phyloP scores from a whole-genome alignment of 2,113 vertebrate species.

The Danionella cerebrum region DNA sequence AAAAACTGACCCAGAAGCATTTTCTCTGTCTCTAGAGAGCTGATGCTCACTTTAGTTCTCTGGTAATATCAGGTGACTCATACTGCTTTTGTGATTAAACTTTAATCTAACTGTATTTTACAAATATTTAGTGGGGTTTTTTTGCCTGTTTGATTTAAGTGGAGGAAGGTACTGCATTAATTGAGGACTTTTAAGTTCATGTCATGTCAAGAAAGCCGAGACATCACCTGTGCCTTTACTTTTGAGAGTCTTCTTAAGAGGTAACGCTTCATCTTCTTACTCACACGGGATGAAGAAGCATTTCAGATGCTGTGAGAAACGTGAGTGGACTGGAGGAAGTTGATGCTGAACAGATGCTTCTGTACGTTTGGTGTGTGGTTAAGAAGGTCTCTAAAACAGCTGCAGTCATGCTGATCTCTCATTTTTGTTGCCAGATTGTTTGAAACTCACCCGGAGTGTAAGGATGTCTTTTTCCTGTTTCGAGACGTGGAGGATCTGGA shows the following conservation, averaged over 20 bases:
- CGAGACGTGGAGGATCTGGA: conserved; percentile 70
- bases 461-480: conserved; percentile 74
- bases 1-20: neutral
- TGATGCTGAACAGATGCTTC: neutral
- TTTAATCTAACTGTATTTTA: too few species aligned
- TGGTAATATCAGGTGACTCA: neutral
- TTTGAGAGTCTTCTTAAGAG: too few species aligned
- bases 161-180: too few species aligned
- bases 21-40: neutral
- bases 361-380: neutral
- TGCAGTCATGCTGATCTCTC: conserved; percentile 48
- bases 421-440: conserved; percentile 74
- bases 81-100: neutral
- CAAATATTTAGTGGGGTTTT: too few species aligned
- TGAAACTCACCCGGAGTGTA: conserved; percentile 73
- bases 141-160: too few species aligned
- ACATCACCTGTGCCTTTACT: too few species aligned
- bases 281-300: too few species aligned
- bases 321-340: too few species aligned
- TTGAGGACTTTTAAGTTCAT: too few species aligned
- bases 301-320: too few species aligned
- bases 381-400: neutral
- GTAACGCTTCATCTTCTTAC: too few species aligned
- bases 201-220: too few species aligned
- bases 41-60: neutral